A percentile compares a stretch with the other conserved stretches of the same genome.
phyloP scores from a whole-genome alignment of 92 coral and sea anemone genomes.

The Umimayanthus chanpuru region DNA sequence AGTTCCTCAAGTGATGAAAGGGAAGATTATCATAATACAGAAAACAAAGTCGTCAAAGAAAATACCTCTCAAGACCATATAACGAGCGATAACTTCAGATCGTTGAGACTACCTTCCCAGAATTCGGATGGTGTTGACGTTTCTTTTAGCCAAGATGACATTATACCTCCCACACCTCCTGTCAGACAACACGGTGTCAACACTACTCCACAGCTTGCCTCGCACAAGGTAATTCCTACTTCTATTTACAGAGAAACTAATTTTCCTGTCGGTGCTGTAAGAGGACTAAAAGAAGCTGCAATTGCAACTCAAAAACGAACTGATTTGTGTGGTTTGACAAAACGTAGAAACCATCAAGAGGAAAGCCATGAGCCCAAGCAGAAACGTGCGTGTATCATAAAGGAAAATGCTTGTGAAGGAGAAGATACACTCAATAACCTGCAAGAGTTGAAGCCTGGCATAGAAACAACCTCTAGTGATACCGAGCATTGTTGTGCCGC shows the following conservation, averaged over 20 bases:
- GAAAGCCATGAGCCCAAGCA: background rate
- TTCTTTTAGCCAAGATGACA: conserved; percentile 49
- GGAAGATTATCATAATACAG: background rate
- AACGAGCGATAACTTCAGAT: background rate
- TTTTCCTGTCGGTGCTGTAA: background rate
- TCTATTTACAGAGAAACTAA: background rate
- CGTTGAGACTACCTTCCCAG: background rate
- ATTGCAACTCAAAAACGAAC: background rate
- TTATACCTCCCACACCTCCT: conserved; percentile 75
- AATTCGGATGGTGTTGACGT: background rate
- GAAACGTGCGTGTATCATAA: background rate
- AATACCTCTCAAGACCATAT: background rate
- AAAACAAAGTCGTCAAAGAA: background rate
- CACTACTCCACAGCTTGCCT: background rate
- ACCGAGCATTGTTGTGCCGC: background rate
- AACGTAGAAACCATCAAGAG: background rate
- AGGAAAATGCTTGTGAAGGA: background rate
- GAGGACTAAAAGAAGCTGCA: background rate
- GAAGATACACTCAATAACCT: background rate
- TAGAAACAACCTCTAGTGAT: background rate
- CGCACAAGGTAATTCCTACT: background rate
- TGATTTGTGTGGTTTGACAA: background rate
- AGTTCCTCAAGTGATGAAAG: conserved; percentile 24
- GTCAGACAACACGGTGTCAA: background rate
- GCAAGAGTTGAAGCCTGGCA: background rate